Evolutionary conservation across 2,888 invertebrate species (phyloP), one percentile per base, ranked within the genome.

Genomic region (Limnephilus rhombicus): DNA sequence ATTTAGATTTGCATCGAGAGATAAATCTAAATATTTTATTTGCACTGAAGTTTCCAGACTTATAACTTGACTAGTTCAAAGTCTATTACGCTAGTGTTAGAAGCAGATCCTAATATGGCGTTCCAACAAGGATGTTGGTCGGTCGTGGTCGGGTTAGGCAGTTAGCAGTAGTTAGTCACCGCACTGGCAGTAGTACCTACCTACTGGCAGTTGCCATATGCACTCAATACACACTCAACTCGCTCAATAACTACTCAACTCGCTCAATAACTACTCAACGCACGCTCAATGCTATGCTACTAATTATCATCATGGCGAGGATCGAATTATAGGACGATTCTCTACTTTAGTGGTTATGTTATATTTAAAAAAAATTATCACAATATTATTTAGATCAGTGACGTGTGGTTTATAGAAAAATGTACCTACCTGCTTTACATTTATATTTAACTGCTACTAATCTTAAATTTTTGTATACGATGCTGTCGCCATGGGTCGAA

Each of bases 71-170:
- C 24, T 24, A 68, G 68, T 68, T 24, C 49, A 49, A 68, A 18
- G 53, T 24, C 24, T 37, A 31, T 41, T 37, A 37, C 34, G 82
- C 37, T 34, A 4, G 37, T 29, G 92, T 91, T 92, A 92, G 92
- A 91, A 91, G 85, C 91, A 37, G 85, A 53, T 31, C 92, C 92
- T 89, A 91, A 91, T 92, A 92, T 80, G 92, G 92, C 31, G 91
- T 83, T 92, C 92, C 89, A 85, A 92, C 89, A 88, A 91, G 92
- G 92, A 87, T 89, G 87, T 49, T 68, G 83, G 68, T 9, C 68
- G 68, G 68, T 68, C 68, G 89, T 86, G 49, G 80, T 34, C 31
- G 53, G 80, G 91, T 91, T 92, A 92, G 92, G 90, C 92, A 92
- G 68, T 68, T 68, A 68, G 68, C 68, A 68, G 68, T 7, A 37